Evolutionary conservation across 2,113 vertebrate species (phyloP).

Genomic region (Fregata magnificens): DNA sequence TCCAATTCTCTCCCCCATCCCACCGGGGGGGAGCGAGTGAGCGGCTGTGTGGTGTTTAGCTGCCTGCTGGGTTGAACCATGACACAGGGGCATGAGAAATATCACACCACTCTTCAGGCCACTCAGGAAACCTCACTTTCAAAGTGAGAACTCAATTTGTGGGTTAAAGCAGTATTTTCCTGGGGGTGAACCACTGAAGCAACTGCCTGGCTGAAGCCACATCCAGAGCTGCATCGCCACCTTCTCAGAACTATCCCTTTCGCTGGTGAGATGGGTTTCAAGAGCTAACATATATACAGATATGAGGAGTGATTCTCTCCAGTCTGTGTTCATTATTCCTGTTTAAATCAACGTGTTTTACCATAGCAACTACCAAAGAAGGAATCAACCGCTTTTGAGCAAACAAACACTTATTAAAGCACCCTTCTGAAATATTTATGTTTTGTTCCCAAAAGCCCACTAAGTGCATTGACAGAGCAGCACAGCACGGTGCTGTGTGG

Average conservation of each 20-base stretch:
- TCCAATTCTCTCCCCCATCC: no score
- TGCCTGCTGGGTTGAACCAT: no score
- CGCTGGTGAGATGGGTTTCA: not conserved
- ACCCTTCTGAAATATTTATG: conserved; percentile 39
- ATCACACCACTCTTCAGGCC: not conserved
- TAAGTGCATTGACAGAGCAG: not conserved
- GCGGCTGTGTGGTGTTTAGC: no score
- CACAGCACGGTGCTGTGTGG: not conserved
- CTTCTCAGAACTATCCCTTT: not conserved
- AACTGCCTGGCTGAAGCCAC: not conserved
- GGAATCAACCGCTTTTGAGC: conserved; percentile 4
- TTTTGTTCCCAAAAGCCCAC: conserved; percentile 17
- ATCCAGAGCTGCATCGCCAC: not conserved
- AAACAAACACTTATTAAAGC: conserved; percentile 39
- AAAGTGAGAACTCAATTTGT: not conserved
- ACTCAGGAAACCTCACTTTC: not conserved
- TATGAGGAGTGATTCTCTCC: not conserved
- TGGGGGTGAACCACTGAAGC: not conserved
- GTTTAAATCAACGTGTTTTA: conserved; percentile 24
- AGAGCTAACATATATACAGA: not conserved
- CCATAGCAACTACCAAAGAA: conserved; percentile 45
- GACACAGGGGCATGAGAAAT: not conserved
- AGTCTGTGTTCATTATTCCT: not conserved
- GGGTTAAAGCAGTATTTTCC: not conserved
- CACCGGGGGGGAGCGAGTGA: no score